A percentile compares a stretch with the other conserved stretches of the same genome.
Evolutionary conservation across 2,113 vertebrate species (phyloP).

Genomic region (Probosciger aterrimus): DNA sequence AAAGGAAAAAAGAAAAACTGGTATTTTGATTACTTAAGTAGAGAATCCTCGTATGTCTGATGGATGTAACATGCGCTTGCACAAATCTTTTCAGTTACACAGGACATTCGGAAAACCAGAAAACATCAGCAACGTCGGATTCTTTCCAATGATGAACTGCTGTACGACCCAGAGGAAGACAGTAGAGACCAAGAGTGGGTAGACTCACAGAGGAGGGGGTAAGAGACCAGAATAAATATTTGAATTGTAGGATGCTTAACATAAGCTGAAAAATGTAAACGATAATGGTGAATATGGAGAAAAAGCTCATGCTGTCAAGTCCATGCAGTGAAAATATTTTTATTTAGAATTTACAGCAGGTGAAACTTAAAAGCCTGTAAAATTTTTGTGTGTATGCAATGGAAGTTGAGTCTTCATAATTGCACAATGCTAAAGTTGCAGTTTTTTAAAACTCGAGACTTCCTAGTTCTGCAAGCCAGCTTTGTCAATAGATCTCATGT

Average conservation of each 20-base stretch:
- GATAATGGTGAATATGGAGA: neutral
- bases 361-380: neutral
- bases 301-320: neutral
- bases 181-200: slow-evolving; percentile 94
- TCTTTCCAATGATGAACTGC: slow-evolving; percentile 89
- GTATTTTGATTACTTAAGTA: neutral
- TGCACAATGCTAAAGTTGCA: neutral
- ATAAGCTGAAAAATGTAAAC: neutral
- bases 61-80: neutral
- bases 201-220: slow-evolving; percentile 84
- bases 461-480: neutral
- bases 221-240: slow-evolving; percentile 22
- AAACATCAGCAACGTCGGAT: slow-evolving; percentile 74
- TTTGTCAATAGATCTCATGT: neutral
- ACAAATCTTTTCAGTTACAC: slow-evolving; percentile 60
- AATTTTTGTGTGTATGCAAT: neutral
- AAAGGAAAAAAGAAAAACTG: neutral
- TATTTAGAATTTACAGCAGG: neutral
- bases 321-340: neutral
- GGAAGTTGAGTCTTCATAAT: neutral
- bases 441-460: neutral
- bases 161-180: slow-evolving; percentile 94
- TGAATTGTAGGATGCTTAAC: neutral
- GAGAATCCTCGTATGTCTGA: neutral
- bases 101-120: slow-evolving; percentile 65